Evolutionary conservation across 2,888 invertebrate species (phyloP), one percentile per base, ranked within the genome.

Genomic region (Scotopteryx bipunctaria): DNA sequence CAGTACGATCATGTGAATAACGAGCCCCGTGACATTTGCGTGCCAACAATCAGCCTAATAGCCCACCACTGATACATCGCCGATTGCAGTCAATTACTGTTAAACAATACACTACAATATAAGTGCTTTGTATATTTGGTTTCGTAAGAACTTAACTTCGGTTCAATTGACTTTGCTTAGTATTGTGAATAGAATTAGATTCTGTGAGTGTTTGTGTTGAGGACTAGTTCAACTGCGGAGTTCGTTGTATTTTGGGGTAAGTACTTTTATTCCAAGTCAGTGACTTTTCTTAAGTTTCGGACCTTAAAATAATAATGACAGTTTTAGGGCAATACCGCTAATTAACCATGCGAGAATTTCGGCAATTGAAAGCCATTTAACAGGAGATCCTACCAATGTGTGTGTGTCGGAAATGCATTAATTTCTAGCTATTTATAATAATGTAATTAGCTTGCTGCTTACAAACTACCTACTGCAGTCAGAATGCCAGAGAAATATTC

Each of bases 1-100:
- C 44, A 57, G 49, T 50, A 61, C 58, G 63, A 61, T 63, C 60
- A 66, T 65, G 66, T 68, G 62, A 62, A 61, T 67, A 64, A 66
- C 62, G 61, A 61, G 63, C 16, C 63, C 55, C 64, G 67, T 79
- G 81, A 76, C 81, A 82, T 82, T 81, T 77, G 79, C 82, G 81
- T 81, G 78, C 67, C 74, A 47, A 53, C 69, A 65, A 69, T 69
- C 70, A 68, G 57, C 53, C 48, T 64, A 64, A 66, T 66, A 67
- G 41, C 32, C 16, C 21, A 57, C 61, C 36, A 57, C 55, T 63
- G 60, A 59, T 58, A 65, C 61, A 62, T 59, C 57, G 62, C 70
- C 62, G 69, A 74, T 73, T 66, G 64, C 67, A 73, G 68, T 71
- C 74, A 67, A 76, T 76, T 75, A 71, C 62, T 15, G 11, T 29